Evolutionary conservation across 2,797 vertebrate species (phyloP).

Genomic region (Phrynocephalus forsythii): DNA sequence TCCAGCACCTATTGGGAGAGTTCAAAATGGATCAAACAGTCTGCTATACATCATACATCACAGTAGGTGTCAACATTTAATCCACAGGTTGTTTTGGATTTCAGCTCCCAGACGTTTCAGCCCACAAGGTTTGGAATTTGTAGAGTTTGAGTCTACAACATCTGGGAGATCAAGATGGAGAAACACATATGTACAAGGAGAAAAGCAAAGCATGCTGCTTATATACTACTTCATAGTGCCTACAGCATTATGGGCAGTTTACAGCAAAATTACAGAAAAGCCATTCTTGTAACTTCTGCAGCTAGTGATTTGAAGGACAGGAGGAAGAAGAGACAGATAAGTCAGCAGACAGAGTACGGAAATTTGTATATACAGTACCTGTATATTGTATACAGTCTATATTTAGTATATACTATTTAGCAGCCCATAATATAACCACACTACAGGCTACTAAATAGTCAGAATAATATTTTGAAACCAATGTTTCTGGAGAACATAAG

Average conservation of each 20-base stretch:
- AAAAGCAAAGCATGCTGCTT: fast-evolving
- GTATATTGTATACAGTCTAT: no score
- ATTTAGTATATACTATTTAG: no score
- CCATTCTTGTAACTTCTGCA: not conserved
- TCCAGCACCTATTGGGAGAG: conserved; percentile 85
- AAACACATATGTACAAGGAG: fast-evolving
- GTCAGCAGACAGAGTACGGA: not conserved
- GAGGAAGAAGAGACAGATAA: conserved; percentile 39
- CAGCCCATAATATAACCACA: not conserved
- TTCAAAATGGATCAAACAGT: not conserved
- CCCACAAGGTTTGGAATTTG: no score
- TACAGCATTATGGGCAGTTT: no score
- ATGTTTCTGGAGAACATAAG: no score
- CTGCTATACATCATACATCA: no score
- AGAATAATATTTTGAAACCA: not conserved
- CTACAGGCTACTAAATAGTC: not conserved
- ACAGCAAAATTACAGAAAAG: not conserved
- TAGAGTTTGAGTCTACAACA: no score
- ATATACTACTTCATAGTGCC: not conserved
- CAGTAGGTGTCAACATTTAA: no score
- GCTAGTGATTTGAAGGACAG: not conserved
- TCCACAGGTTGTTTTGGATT: no score
- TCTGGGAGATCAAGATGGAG: not conserved
- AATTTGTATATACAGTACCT: no score
- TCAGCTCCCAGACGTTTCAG: no score